A percentile compares a stretch with the other conserved stretches of the same genome.
phyloP scores from a whole-genome alignment of 2,888 invertebrate genomes.

The Falcaria lacertinaria region DNA sequence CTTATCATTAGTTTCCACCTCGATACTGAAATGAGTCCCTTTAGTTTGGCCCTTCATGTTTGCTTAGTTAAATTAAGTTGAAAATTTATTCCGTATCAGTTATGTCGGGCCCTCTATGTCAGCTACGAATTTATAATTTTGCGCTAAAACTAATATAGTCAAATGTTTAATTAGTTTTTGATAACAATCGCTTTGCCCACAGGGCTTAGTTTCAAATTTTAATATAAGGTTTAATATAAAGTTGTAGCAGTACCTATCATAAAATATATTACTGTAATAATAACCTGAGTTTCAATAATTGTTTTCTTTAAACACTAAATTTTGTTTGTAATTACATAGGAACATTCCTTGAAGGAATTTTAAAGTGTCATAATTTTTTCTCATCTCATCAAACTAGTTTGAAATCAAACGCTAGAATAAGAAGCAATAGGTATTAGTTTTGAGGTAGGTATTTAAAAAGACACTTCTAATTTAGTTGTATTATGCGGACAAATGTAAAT shows the following conservation, averaged over 20 bases:
- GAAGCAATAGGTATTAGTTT: too few species aligned
- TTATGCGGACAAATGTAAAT: slow-evolving; percentile 2
- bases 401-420: too few species aligned
- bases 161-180: slow-evolving; percentile 55
- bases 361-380: too few species aligned
- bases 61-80: slow-evolving; percentile 78
- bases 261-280: too few species aligned
- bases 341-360: too few species aligned
- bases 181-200: slow-evolving; percentile 38
- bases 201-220: slow-evolving; percentile 20
- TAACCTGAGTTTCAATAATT: too few species aligned
- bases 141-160: slow-evolving; percentile 58
- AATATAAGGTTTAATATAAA: background rate
- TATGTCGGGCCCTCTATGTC: slow-evolving; percentile 58
- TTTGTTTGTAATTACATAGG: too few species aligned
- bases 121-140: slow-evolving; percentile 74
- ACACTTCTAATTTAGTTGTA: too few species aligned
- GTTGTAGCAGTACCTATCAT: too few species aligned
- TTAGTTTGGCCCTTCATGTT: slow-evolving; percentile 67
- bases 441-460: too few species aligned
- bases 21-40: slow-evolving; percentile 72
- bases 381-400: too few species aligned
- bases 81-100: slow-evolving; percentile 78
- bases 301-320: too few species aligned
- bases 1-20: slow-evolving; percentile 76